Evolutionary conservation across 2,113 vertebrate species (phyloP), one percentile per base, ranked within the genome.

Genomic region (Nycticorax nycticorax): DNA sequence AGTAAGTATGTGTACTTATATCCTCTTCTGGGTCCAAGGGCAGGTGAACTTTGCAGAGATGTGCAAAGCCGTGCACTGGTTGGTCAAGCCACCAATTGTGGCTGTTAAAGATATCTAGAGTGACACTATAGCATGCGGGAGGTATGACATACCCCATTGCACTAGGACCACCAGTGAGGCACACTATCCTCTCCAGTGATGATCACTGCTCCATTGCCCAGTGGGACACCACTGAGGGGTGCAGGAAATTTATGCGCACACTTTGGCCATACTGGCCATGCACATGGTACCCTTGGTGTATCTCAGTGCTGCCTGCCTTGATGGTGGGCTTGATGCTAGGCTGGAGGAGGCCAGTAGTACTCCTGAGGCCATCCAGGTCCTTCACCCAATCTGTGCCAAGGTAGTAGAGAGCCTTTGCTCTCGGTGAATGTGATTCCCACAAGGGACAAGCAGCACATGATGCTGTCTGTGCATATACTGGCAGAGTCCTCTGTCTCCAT

Each of bases 121-220:
- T 33, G 32, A 26, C 45, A 26, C 17, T 48, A 12, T 13, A 52
- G 14, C 43, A 43, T 45, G n/a, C 14, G 50, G 50, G 14, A 66
- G 9, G 7, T 60, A 26, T 28, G 24, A 20, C 0, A 1, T n/a
- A 43, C 7, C 35, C 28, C 33, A 33, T 24, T 47, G 9, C 67
- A 28, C 33, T 85, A 57, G 35, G 45, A 62, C 24, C 18, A 71
- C 35, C 45, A 60, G 37, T 50, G 21, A 19, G 41, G 12, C 53
- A 78, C 15, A 35, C 26, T 50, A 0, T 53, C 22, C 7, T 73
- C 59, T 73, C 35, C 55, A 27, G 41, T 20, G 9, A 10, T 48
- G 43, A 37, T 83, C 30, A 57, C 9, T 1, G 1, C 15, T 45
- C 13, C 33, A 17, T 17, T 0, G 0, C 14, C 18, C 39, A 26